Base-by-base conservation (phyloP, 1,140 invertebrate genomes). In the Carcinoscorpius rotundicauda region DNA sequence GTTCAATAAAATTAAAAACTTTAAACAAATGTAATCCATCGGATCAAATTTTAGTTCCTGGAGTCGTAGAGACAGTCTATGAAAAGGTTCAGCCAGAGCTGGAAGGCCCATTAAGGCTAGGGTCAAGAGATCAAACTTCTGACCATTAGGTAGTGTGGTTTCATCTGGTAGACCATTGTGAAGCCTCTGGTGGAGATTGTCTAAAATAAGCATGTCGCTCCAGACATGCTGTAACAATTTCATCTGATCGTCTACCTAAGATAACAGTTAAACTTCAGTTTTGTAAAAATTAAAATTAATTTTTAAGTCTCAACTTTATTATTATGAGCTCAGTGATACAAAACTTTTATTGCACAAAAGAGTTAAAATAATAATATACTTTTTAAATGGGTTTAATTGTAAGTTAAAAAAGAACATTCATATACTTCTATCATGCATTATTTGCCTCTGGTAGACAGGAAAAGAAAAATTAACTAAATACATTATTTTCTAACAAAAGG, bases 161-260 rank as follows among this genome's bases (percentile, higher is more conserved):
- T 95, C 91, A 72, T 95, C 91, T 1, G 90, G 90, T 73, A 96
- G 81, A 67, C 85, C 88, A 75, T 95, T 94, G 79, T 96, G 91
- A 83, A 97, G 87, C 74, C 94, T 85, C 76, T 97, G 92, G 79
- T 97, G 94, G 70, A 97, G 84, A 77, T 97, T 93, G 75, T 98
- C 95, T 64, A 98, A 78, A 64, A 98, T 91, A 71, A 98, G 77
- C 86, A 98, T 94, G 75, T 97, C 94, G 68, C 93, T 97, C 95
- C 94, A 98, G 49, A 93, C 94, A 76, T 96, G 87, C 79, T 97
- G 93, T 62, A 98, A 82, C 51, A 97, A 81, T 78, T 97, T 98
- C 94, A 98, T 98, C 81, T 98, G 95, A 81, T 98, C 94, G 76
- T 97, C 93, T 74, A 97, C 94, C 94, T 97, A 77, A 3, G 81